Evolutionary conservation across 1,140 invertebrate genomes (phyloP), one percentile per base, ranked within the genome.

Genomic region (Drosophila repletoides): DNA sequence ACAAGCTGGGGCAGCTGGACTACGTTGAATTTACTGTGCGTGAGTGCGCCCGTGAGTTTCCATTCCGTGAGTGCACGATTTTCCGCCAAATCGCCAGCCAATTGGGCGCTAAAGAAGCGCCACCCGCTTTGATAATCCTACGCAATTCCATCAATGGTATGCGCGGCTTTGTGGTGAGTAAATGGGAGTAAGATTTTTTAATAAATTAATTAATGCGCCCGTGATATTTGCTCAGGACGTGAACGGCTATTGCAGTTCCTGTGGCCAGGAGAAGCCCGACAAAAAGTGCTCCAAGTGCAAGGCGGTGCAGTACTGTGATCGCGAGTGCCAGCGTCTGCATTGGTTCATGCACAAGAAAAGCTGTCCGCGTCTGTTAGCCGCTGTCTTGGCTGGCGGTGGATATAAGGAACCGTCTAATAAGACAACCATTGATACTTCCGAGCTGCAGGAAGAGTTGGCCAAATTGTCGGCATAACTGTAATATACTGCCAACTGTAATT

Each of bases 221-320:
- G n/a, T 49, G 7, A 2, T 10, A 22, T 43, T 19, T 19, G n/a
- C 59, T 1, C 71, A 90, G 29, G 95, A 96, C 84, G 93, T 94
- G 33, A 91, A 92, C 5, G 92, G 93, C 21, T 93, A 93, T 48
- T 99, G 98, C 91, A 93, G 93, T 21, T 96, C 97, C 0, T 99
- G 98, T 91, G 95, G 95, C 0, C 95, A 98, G 80, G 94, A 97
- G 55, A 95, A 96, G 72, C 95, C 96, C 4, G 92, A 93, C 5
- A 98, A 98, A 88, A 97, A 97, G 90, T 99, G 98, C 91, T 95
- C 96, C n/a, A 96, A 96, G 88, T 99, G 98, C 91, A 98, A 98
- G 93, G 93, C 93, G 52, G 96, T 97, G 7, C 93, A 95, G 73
- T 99, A 99, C 89, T 99, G 98, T 91, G 95, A 98, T 89, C 92